Percentiles rank a stretch among this genome's conserved stretches.
phyloP scores from a whole-genome alignment of 2,113 vertebrate genomes.

The Capreolus pygargus region DNA sequence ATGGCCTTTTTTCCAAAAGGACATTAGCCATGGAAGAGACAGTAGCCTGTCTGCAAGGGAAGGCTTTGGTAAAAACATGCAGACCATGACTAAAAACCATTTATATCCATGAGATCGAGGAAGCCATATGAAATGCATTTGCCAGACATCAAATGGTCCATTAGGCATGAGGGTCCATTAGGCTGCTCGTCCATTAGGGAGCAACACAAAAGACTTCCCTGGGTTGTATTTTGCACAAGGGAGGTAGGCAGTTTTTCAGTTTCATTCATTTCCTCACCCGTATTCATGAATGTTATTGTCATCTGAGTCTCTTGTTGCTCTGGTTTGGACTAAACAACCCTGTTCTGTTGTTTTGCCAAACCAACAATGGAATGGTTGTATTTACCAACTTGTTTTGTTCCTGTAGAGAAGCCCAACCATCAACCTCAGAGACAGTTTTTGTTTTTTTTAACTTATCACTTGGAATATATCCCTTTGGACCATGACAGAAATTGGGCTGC shows the following conservation, averaged over 20 bases:
- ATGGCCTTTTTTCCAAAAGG: neutral
- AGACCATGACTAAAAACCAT: neutral
- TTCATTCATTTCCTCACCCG: neutral
- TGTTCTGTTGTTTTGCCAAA: neutral
- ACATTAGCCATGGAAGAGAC: neutral
- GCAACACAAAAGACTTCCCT: neutral
- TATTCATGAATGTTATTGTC: neutral
- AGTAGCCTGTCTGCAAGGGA: neutral
- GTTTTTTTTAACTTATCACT: neutral
- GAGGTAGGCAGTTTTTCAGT: neutral
- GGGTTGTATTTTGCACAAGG: neutral
- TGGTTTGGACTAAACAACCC: neutral
- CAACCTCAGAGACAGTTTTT: neutral
- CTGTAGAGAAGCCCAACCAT: neutral
- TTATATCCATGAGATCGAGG: neutral
- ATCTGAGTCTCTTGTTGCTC: neutral
- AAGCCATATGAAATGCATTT: neutral
- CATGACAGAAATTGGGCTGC: neutral
- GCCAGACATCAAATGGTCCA: neutral
- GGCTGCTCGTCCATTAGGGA: neutral
- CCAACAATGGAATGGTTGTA: neutral
- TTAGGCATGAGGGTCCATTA: neutral
- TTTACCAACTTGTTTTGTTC: neutral
- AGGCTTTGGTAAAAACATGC: neutral
- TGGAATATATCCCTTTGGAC: neutral